A percentile compares a stretch with the other conserved stretches of the same genome.
Evolutionary conservation across 2,113 vertebrate genomes (phyloP).

Genomic region (Mugil cephalus): DNA sequence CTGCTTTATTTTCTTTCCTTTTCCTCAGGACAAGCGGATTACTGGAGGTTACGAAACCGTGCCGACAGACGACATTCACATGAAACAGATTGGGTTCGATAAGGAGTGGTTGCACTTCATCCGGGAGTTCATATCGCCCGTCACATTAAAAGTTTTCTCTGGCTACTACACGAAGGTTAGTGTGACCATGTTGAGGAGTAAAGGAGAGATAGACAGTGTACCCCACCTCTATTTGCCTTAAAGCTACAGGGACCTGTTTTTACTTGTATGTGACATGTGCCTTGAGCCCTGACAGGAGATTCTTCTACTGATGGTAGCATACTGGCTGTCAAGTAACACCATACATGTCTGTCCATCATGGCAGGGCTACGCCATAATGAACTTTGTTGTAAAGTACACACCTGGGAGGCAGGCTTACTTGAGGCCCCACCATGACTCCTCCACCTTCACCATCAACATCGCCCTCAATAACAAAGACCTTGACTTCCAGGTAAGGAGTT

Average conservation of each 20-base stretch:
- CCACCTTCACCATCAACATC: slow-evolving; percentile 98
- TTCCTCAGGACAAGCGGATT: slow-evolving; percentile 92
- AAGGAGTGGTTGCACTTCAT: slow-evolving; percentile 98
- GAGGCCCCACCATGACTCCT: slow-evolving; percentile 96
- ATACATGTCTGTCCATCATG: slow-evolving; percentile 26
- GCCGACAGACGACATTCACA: slow-evolving; percentile 98
- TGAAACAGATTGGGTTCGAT: slow-evolving; percentile 94
- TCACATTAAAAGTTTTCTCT: slow-evolving; percentile 96
- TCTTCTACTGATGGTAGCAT: neutral
- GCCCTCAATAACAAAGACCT: slow-evolving; percentile 94
- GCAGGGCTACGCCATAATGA: slow-evolving; percentile 92
- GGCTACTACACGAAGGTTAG: slow-evolving; percentile 97
- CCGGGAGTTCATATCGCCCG: slow-evolving; percentile 95
- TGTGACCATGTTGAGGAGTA: neutral
- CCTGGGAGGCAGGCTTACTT: slow-evolving; percentile 90
- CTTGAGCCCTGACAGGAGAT: neutral
- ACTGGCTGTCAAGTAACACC: slow-evolving; percentile 1
- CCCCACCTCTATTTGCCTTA: neutral
- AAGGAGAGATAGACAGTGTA: neutral
- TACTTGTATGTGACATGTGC: slow-evolving; percentile 3
- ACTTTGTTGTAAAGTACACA: slow-evolving; percentile 98
- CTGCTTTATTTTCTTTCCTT: slow-evolving; percentile 14
- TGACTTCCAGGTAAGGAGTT: slow-evolving; percentile 91
- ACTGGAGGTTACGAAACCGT: slow-evolving; percentile 97
- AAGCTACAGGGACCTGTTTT: slow-evolving; percentile 9